Percentiles rank a stretch among this genome's conserved stretches.
These are phyloP conservation scores for Verasper variegatus DNA, from an alignment of 2,113 vertebrate species.

Conservation along the genomic window DNA sequence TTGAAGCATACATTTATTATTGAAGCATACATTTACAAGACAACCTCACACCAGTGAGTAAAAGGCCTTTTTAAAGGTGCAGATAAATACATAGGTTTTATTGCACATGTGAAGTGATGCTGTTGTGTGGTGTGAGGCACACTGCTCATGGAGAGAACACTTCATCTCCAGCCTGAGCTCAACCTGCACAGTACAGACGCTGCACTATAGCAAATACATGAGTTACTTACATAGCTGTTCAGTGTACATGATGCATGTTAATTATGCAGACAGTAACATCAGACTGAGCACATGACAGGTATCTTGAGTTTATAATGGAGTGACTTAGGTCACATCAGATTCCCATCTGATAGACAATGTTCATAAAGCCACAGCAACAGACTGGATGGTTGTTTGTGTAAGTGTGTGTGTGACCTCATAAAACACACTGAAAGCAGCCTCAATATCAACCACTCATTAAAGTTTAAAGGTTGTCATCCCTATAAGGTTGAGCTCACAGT, in stretches of 20 bases:
- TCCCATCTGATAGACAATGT: slow-evolving; percentile 81
- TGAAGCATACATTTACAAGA: slow-evolving; percentile 50
- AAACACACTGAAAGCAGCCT: slow-evolving; percentile 27
- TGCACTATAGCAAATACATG: slow-evolving; percentile 17
- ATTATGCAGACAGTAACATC: slow-evolving; percentile 8
- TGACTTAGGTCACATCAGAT: slow-evolving; percentile 80
- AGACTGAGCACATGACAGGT: slow-evolving; percentile 43
- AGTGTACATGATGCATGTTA: slow-evolving; percentile 1
- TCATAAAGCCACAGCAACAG: slow-evolving; percentile 65
- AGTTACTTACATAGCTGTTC: slow-evolving; percentile 17
- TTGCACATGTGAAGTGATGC: slow-evolving; percentile 37
- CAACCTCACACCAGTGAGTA: slow-evolving; percentile 12
- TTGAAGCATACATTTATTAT: slow-evolving; percentile 60
- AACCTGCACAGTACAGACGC: slow-evolving; percentile 33
- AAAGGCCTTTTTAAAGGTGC: slow-evolving; percentile 29
- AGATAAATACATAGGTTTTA: slow-evolving; percentile 25
- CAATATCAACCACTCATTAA: slow-evolving; percentile 41
- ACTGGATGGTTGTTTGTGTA: slow-evolving; percentile 3
- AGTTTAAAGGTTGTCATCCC: slow-evolving; percentile 10
- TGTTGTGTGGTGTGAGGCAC: slow-evolving; percentile 22
- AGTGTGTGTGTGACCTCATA: slow-evolving; percentile 6
- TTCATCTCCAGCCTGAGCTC: slow-evolving; percentile 43
- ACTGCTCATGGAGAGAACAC: slow-evolving; percentile 24
- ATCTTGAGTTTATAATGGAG: slow-evolving; percentile 2
- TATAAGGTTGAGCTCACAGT: not conserved